Base-by-base conservation (phyloP, 1,140 invertebrate genomes). In the Thrips palmi region DNA sequence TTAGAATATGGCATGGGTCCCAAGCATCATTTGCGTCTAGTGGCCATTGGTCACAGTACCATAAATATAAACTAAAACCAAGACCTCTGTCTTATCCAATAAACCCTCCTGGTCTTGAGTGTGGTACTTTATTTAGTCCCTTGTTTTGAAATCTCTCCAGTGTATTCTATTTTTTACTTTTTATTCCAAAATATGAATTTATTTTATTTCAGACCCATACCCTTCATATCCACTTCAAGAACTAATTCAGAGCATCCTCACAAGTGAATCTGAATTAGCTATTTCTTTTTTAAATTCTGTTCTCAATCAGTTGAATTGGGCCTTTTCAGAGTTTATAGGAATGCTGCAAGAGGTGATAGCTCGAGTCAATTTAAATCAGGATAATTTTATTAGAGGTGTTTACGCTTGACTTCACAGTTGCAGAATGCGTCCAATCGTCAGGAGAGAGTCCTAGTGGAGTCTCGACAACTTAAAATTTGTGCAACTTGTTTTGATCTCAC, bases 281-380 rank as follows among this genome's bases (percentile, higher is more conserved):
- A 68, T 65, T 0, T 57, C 64, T 2, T 85, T 81, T 49, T 55
- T 88, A 1, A 83, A 86, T 52, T 83, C 77, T 0, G 51, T 88
- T 1, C 57, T 88, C 0, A 83, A 77, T 53, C 81, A 87, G 45
- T 55, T 86, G 0, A 88, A 88, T 54, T 88, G 83, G 82, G 75
- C 80, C 0, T 87, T 86, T 48, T 87, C 83, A 0, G 82, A 88
- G 48, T 86, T 88, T 44, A 81, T 86, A 45, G 71, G 78, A 12
- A 73, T 86, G 64, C 61, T 86, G 42, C 82, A 86, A 57, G 81
- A 86, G 65, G 80, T 85, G 17, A 37, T 40, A 19, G 21, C 19
- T 19, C 5, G 21, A 40, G n/a, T n/a, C n/a, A n/a, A n/a, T 24
- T 25, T 27, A 6, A 27, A 31, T 17, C 11, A 36, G 11, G 18